Base-by-base conservation (phyloP, 2,888 invertebrate species). In the Amphipyra tragopoginis region DNA sequence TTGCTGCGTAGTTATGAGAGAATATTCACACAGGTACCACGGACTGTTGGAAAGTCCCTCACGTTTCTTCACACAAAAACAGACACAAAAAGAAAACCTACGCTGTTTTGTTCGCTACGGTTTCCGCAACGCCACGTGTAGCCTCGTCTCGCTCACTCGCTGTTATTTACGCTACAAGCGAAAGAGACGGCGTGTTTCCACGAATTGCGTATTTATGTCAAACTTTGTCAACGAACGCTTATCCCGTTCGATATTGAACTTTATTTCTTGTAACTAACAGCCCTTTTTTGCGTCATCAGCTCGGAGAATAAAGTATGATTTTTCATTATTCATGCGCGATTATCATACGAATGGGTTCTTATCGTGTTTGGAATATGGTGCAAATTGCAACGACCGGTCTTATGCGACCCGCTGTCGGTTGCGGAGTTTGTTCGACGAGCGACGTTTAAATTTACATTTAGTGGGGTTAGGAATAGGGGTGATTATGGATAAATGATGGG, bases 161-260 rank as follows among this genome's bases (percentile, higher is more conserved):
- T 0, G 1, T 9, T 0, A 7, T 2, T 8, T 0, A 8, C 21
- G 0, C 5, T 15, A 34, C 8, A 58, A 9, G 36, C 0, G 64
- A 72, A 7, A 10, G 65, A 53, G 72, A 69, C 39, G 47, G 42
- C 26, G 33, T 2, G 21, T 21, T 15, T 29, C 45, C 26, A 49
- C 61, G 52, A 50, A 60, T 60, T 57, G 57, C 67, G 52, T 77
- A 62, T 76, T 74, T 65, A 65, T 62, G 45, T 66, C 72, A 64
- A 72, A 74, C 62, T 62, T 72, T 69, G 77, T 77, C 77, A 77
- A 44, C 58, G 6, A 63, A 52, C 48, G 54, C 10, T 53, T 50
- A 10, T 10, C 14, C 15, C 45, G 14, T n/a, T 29, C 47, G 3
- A 68, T 60, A 49, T 10, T 68, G 48, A 45, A 62, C 72, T 56